These are phyloP conservation scores for Pseudotriccus pelzelni DNA, from an alignment of 2,797 vertebrate species.

Conservation along the genomic window DNA sequence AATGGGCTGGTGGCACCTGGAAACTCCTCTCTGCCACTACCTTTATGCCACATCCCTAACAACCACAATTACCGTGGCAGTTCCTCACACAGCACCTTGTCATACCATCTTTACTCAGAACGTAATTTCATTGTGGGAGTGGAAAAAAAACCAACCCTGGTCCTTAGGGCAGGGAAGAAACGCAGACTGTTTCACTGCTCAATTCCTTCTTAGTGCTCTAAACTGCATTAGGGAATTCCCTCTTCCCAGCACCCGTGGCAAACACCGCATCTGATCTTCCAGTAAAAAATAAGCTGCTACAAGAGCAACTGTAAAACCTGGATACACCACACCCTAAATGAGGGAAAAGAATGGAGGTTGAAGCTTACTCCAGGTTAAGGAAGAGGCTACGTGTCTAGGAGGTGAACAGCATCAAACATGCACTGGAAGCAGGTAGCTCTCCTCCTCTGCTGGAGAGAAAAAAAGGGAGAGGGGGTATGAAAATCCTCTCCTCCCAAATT, in stretches of 20 bases:
- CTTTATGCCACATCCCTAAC: not conserved
- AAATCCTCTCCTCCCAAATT: slow-evolving; percentile 71
- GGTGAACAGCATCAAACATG: slow-evolving; percentile 75
- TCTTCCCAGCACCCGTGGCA: slow-evolving; percentile 42
- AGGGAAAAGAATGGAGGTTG: slow-evolving; percentile 63
- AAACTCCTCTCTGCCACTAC: slow-evolving; percentile 23
- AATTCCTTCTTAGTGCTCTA: slow-evolving; percentile 4
- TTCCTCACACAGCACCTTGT: slow-evolving; percentile 16
- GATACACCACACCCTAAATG: slow-evolving; percentile 71
- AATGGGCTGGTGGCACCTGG: not conserved
- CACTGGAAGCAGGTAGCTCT: slow-evolving; percentile 65
- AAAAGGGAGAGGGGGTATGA: slow-evolving; percentile 69
- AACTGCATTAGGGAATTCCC: slow-evolving; percentile 35
- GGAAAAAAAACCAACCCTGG: not conserved
- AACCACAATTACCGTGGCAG: not conserved
- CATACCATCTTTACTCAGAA: not conserved
- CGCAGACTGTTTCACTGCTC: not conserved
- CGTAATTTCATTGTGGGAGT: not conserved
- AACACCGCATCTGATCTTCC: slow-evolving; percentile 58
- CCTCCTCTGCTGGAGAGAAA: slow-evolving; percentile 73
- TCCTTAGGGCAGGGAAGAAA: slow-evolving; percentile 25
- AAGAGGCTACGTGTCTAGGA: slow-evolving; percentile 77
- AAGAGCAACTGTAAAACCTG: slow-evolving; percentile 68
- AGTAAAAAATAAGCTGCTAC: slow-evolving; percentile 52
- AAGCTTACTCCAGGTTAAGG: slow-evolving; percentile 73